Evolutionary conservation across 2,888 invertebrate species (phyloP).

Genomic region (Drosophila formosana): DNA sequence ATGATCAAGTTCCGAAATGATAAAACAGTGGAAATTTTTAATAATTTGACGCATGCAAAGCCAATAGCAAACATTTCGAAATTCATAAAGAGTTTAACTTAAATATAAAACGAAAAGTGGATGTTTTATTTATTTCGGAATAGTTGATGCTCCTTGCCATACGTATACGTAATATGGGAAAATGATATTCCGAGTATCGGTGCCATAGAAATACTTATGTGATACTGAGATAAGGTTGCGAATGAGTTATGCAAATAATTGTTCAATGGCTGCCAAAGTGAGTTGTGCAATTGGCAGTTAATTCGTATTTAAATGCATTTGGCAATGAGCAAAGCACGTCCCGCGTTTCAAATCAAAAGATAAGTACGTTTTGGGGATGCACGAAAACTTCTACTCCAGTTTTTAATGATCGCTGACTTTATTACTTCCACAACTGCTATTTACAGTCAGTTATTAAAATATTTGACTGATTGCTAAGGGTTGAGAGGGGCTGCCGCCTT

Average conservation of each 20-base stretch:
- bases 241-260: background rate
- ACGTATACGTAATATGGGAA: no score
- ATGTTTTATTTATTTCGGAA: no score
- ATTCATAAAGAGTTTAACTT: no score
- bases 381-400: background rate
- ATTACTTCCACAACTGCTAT: constrained; percentile 29
- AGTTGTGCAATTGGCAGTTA: constrained; percentile 3
- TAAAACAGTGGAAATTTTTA: no score
- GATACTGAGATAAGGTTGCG: no score
- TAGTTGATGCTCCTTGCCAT: no score
- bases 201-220: no score
- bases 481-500: background rate
- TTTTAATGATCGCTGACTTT: constrained; percentile 20
- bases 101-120: no score
- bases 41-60: no score
- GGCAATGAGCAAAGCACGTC: constrained; percentile 20
- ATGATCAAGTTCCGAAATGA: no score
- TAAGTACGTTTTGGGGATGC: constrained; percentile 8
- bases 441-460: constrained; percentile 21
- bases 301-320: constrained; percentile 19
- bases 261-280: background rate
- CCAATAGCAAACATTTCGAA: no score
- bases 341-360: background rate
- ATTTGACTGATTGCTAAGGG: constrained; percentile 11
- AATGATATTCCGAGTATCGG: no score